Evolutionary conservation across 2,888 invertebrate species (phyloP).

Genomic region (Lottia gigantea): DNA sequence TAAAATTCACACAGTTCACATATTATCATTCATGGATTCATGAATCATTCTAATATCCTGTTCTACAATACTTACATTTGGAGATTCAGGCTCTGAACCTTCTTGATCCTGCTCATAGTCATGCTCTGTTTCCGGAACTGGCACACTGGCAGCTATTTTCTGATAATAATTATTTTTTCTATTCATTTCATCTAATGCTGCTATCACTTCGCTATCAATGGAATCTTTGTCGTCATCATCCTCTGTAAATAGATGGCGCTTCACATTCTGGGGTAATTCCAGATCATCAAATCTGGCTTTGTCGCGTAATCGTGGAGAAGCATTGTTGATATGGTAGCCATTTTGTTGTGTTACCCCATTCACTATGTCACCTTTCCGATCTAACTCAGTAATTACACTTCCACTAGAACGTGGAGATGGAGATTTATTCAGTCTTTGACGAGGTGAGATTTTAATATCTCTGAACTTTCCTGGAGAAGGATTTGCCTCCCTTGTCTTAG

Average conservation of each 20-base stretch:
- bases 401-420: constrained; percentile 7
- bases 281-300: background rate
- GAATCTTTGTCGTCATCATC: background rate
- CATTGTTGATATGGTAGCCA: background rate
- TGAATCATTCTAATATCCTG: too few relatives aligned
- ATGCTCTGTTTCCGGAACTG: too few relatives aligned
- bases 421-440: background rate
- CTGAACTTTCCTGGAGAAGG: background rate
- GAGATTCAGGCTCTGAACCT: too few relatives aligned
- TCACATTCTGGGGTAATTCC: background rate
- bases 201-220: background rate
- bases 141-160: too few relatives aligned
- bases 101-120: too few relatives aligned
- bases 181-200: background rate
- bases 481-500: background rate
- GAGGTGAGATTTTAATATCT: background rate
- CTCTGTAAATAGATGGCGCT: background rate
- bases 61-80: too few relatives aligned
- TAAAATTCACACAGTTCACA: too few relatives aligned
- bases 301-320: background rate
- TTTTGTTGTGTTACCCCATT: background rate
- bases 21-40: too few relatives aligned
- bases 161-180: background rate
- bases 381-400: constrained; percentile 1
- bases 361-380: background rate